Percentiles rank a stretch among this genome's conserved stretches.
These are phyloP conservation scores for Drosophila punjabiensis DNA, from an alignment of 1,140 invertebrate species.

Conservation along the genomic window DNA sequence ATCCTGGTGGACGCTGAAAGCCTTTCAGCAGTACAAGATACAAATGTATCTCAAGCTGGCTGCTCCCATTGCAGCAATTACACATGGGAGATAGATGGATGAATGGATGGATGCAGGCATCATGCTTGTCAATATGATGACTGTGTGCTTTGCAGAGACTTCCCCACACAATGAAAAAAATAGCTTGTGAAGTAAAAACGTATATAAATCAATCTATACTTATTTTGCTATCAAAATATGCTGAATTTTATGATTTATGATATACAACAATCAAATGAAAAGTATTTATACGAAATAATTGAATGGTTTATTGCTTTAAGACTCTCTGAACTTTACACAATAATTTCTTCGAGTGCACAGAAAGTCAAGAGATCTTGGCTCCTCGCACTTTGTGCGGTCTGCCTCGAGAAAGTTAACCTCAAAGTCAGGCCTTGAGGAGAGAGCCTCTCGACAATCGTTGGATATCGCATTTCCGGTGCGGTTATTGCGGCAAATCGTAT, in stretches of 20 bases:
- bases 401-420: slow-evolving; percentile 62
- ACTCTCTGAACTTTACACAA: background rate
- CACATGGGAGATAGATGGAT: slow-evolving; percentile 48
- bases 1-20: slow-evolving; percentile 61
- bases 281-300: no score
- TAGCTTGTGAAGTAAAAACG: no score
- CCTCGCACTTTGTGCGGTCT: slow-evolving; percentile 65
- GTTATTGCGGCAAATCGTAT: slow-evolving; percentile 65
- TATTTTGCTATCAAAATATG: no score
- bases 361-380: slow-evolving; percentile 53
- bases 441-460: slow-evolving; percentile 33
- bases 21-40: slow-evolving; percentile 39
- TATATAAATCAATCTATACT: no score
- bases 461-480: slow-evolving; percentile 77
- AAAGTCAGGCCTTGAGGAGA: slow-evolving; percentile 6
- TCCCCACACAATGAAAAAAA: slow-evolving; percentile 25
- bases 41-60: slow-evolving; percentile 35
- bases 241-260: no score
- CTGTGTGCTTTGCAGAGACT: slow-evolving; percentile 44
- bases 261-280: no score
- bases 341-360: background rate
- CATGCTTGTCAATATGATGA: slow-evolving; percentile 73
- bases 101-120: slow-evolving; percentile 51
- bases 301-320: no score
- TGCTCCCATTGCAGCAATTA: slow-evolving; percentile 63